Base-by-base conservation (phyloP, 2,888 invertebrate genomes). In the Myopa tessellatipennis region DNA sequence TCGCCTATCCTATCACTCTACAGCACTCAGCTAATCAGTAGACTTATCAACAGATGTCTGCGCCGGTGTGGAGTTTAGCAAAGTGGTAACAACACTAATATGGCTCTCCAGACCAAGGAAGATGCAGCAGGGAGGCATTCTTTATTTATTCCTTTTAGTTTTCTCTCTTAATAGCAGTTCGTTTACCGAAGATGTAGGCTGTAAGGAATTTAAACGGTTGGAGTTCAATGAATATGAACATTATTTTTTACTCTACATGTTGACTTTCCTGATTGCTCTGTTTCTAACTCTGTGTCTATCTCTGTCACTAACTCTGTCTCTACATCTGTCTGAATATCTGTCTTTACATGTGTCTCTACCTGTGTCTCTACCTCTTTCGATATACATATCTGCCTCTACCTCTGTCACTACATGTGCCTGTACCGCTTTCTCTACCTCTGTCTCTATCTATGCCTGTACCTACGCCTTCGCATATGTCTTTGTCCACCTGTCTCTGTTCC, bases 21-120 rank as follows among this genome's bases (percentile, higher is more conserved):
- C 81, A 81, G 83, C 82, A 82, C 83, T 83, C 82, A 83, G 79
- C 83, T 82, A 82, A 83, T 83, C 83, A 80, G 77, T 71, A 72
- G 77, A 82, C 78, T 82, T 82, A 82, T 83, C 82, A 70, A 36
- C 61, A 40, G 70, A 52, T 76, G 70, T 70, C 52, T 69, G 38
- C 40, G 70, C 63, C 67, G n/a, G 34, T 8, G 26, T 8, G 34
- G 61, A 61, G 26, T 61, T 61, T 61, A 5, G 61, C 26, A 61
- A 61, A 61, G 61, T 61, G 61, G 26, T 18, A 61, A 61, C 61
- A n/a, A 26, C 18, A 61, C 6, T 26, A 61, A 61, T 4, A 61
- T 26, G 26, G 61, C 55, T 45, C 45, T 45, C 45, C 3, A 10
- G 45, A 45, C 45, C 2, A 45, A 10, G 10, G 45, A 45, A 45